Evolutionary conservation across 2,888 invertebrate genomes (phyloP).

Genomic region (Lycocerus yunnanus): DNA sequence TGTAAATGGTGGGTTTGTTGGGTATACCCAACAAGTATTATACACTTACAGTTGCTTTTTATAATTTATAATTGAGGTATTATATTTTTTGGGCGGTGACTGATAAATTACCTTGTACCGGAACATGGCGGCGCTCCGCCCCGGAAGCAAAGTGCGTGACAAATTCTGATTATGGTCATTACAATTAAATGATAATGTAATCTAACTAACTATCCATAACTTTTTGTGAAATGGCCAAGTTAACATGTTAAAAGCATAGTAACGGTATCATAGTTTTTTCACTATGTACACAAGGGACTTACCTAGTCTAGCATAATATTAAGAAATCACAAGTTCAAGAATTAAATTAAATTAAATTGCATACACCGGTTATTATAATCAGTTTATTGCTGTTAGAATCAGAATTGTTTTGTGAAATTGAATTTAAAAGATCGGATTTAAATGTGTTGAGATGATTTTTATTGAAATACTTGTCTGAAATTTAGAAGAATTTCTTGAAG

Average conservation of each 20-base stretch:
- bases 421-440: background rate
- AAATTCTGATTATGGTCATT: conserved; percentile 38
- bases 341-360: background rate
- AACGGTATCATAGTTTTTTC: background rate
- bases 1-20: background rate
- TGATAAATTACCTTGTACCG: conserved; percentile 49
- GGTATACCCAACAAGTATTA: background rate
- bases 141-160: conserved; percentile 50
- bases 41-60: background rate
- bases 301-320: background rate
- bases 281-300: background rate
- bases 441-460: no score
- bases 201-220: background rate
- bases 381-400: background rate
- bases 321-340: background rate
- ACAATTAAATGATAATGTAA: conserved; percentile 36
- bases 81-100: conserved; percentile 43
- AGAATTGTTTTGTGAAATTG: background rate
- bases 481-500: no score
- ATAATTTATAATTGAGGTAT: background rate
- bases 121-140: conserved; percentile 53
- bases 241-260: background rate
- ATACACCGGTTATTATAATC: background rate
- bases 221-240: background rate
- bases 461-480: no score